Percentiles rank a stretch among this genome's conserved stretches.
Evolutionary conservation across 64 coral and sea anemone species (phyloP).

Genomic region (Acropora tenuis): DNA sequence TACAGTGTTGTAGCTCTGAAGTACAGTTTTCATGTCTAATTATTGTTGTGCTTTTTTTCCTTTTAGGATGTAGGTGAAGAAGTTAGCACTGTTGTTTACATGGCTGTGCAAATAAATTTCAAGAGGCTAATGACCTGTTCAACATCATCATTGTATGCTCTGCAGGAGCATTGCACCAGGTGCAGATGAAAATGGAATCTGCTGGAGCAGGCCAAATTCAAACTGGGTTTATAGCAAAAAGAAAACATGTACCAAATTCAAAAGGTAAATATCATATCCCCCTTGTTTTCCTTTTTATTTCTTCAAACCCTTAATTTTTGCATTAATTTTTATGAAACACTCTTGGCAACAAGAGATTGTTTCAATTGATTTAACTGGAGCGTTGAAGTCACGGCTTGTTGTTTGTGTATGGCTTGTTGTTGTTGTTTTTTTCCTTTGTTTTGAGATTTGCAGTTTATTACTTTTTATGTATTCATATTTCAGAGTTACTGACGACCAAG

Average conservation of each 20-base stretch:
- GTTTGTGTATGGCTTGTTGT: too few species aligned
- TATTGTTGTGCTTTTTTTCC: background rate
- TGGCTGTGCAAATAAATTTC: constrained; percentile 18
- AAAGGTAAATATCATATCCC: background rate
- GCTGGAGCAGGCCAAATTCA: constrained; percentile 5
- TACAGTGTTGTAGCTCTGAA: too few species aligned
- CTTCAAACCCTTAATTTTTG: too few species aligned
- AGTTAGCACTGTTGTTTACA: background rate
- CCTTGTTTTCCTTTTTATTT: too few species aligned
- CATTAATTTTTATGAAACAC: too few species aligned
- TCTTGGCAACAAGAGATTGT: too few species aligned
- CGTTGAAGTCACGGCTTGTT: too few species aligned
- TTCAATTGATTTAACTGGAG: too few species aligned
- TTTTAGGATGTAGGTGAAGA: background rate
- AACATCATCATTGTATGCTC: background rate
- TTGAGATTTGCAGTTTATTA: background rate
- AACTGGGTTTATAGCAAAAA: constrained; percentile 5
- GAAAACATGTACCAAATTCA: background rate
- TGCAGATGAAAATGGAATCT: background rate
- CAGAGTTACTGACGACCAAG: background rate
- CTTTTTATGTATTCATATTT: background rate
- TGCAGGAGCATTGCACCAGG: background rate
- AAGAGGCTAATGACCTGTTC: background rate
- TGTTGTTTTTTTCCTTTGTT: too few species aligned
- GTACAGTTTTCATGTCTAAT: too few species aligned